Conservation (phyloP, 1,140 invertebrate genomes). For the Teleopsis dalmanni region DNA sequence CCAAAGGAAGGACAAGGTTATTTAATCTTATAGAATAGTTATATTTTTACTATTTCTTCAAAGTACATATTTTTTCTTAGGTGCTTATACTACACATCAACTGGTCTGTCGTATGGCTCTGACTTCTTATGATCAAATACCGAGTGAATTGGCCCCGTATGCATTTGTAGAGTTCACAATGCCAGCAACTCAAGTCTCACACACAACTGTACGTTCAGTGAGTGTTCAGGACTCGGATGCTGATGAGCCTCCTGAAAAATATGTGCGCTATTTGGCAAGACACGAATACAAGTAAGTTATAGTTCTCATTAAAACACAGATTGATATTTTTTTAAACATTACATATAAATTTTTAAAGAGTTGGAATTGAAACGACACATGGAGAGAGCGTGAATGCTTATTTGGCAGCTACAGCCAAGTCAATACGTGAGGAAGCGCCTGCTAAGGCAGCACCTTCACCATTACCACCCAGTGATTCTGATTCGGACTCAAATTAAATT, state of each 20-base stretch:
- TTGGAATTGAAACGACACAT: constrained; percentile 76
- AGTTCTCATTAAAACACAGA: neutral
- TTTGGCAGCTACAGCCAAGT: constrained; percentile 58
- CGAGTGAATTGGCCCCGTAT: constrained; percentile 80
- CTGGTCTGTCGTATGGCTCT: constrained; percentile 88
- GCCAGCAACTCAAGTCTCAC: constrained; percentile 95
- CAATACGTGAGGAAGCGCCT: constrained; percentile 46
- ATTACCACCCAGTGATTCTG: constrained; percentile 51
- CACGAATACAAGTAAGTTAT: constrained; percentile 81
- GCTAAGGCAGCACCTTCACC: constrained; percentile 39
- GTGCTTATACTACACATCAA: constrained; percentile 92
- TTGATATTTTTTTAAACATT: neutral
- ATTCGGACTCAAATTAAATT: constrained; percentile 45
- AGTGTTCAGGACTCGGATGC: constrained; percentile 82
- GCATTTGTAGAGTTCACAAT: constrained; percentile 96
- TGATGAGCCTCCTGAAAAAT: constrained; percentile 95
- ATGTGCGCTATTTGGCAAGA: constrained; percentile 92
- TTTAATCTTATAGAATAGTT: neutral
- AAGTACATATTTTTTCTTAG: constrained; percentile 47
- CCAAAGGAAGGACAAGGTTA: constrained; percentile 95
- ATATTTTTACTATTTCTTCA: neutral
- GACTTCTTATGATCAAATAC: constrained; percentile 95
- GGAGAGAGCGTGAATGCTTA: constrained; percentile 69
- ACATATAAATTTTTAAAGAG: constrained; percentile 50
- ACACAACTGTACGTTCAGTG: constrained; percentile 92